Evolutionary conservation across 2,797 vertebrate species (phyloP), one percentile per base, ranked within the genome.

Genomic region (Poeciliopsis gracilis): DNA sequence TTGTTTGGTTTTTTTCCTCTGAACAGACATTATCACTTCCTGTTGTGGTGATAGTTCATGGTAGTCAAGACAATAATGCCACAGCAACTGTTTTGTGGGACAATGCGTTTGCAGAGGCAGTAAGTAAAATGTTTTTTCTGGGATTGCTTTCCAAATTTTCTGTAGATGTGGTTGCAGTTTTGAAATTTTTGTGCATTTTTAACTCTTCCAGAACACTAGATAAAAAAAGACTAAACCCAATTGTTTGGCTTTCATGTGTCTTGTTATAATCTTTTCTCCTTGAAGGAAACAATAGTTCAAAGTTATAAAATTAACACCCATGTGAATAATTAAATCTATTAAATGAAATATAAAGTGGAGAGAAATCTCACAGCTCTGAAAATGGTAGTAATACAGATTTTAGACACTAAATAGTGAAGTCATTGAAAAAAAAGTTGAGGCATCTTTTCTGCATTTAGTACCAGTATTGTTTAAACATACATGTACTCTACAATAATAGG

Each of bases 11-110:
- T 41, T 69, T 73, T 76, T 71, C 76, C n/a, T 77, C 55, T 72
- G 5, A 53, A 75, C 90, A 99, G 98, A 99, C 98, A 0, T 93
- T 99, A 89, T 99, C 98, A 2, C 96, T 99, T 88, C 98, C 98
- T 0, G 98, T 99, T 71, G 98, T 99, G 84, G 98, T 99, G 85
- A 99, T 99, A 2, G 98, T 99, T 76, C 98, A 99, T 0, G 98
- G 98, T 71, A 99, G 98, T 95, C 98, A 99, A 94, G 98, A 99
- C 95, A 99, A 99, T 93, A 99, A 99, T 0, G 98, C 98, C 12
- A 99, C 98, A 0, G 98, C 98, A 61, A 99, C 98, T 0, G 98
- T 99, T 67, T 93, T 99, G 69, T 99, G 98, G 98, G 98, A 99
- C 92, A 99, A 99, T 0, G 97, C 98, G 45, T 99, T 99, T 61